phyloP scores from a whole-genome alignment of 2,797 vertebrate species.

The Anguilla obscura region DNA sequence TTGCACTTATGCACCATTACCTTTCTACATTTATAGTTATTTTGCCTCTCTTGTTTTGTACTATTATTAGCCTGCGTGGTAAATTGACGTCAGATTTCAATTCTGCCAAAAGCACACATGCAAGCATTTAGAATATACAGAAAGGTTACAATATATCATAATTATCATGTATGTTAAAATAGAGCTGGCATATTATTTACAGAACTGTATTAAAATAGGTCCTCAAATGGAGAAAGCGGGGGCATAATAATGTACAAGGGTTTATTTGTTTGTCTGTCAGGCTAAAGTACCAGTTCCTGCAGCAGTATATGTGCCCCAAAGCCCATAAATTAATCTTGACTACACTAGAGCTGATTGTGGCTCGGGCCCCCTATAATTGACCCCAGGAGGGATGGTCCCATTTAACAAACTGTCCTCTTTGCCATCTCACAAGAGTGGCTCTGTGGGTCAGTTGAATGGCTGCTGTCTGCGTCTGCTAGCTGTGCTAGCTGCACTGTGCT shows the following conservation, averaged over 20 bases:
- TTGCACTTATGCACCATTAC: constrained; percentile 5
- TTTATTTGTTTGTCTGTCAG: not conserved
- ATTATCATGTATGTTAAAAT: not conserved
- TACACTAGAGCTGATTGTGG: not conserved
- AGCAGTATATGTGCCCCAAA: not conserved
- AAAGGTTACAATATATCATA: not conserved
- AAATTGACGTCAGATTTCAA: constrained; percentile 40
- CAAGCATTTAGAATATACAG: not conserved
- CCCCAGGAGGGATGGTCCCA: not conserved
- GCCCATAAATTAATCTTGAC: not conserved
- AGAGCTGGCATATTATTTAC: not conserved
- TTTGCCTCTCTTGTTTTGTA: constrained; percentile 18
- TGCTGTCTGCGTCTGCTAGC: not conserved
- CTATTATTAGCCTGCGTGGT: constrained; percentile 32
- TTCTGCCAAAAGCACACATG: constrained; percentile 23
- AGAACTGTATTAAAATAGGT: not conserved
- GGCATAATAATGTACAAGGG: not conserved
- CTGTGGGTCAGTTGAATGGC: not conserved
- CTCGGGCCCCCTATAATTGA: not conserved
- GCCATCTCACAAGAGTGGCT: not conserved
- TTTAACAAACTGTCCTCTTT: not conserved
- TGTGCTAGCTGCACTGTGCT: not conserved
- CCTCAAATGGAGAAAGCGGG: not conserved
- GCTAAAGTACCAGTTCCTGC: not conserved
- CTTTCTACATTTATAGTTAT: not conserved